Percentiles rank a stretch among this genome's conserved stretches.
These are phyloP conservation scores for Paracanthobrama guichenoti DNA, from an alignment of 2,113 vertebrate genomes.

Conservation along the genomic window DNA sequence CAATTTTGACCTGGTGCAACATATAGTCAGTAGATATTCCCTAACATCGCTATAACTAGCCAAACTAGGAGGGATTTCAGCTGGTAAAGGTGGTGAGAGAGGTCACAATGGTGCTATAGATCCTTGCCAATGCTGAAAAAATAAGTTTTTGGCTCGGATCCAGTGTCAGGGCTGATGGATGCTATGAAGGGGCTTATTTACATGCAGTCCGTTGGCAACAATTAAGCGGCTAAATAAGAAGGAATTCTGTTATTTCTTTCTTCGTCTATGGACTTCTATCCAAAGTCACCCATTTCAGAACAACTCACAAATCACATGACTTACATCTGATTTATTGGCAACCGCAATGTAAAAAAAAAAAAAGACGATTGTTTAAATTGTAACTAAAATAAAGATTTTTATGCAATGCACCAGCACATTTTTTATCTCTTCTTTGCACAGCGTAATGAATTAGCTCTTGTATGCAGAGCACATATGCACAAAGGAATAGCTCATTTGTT, in stretches of 20 bases:
- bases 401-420: too few species aligned
- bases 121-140: slow-evolving; percentile 75
- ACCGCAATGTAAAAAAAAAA: neutral
- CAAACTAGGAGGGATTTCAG: slow-evolving; percentile 43
- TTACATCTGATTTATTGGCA: neutral
- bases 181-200: slow-evolving; percentile 72
- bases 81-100: slow-evolving; percentile 55
- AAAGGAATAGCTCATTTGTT: too few species aligned
- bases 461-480: too few species aligned
- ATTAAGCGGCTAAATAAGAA: slow-evolving; percentile 71
- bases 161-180: slow-evolving; percentile 77
- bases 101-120: slow-evolving; percentile 58
- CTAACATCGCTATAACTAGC: slow-evolving; percentile 42
- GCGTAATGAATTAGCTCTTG: too few species aligned
- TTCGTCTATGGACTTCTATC: too few species aligned
- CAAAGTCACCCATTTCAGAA: neutral
- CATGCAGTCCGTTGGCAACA: slow-evolving; percentile 74
- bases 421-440: too few species aligned
- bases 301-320: neutral
- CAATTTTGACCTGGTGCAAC: neutral
- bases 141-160: slow-evolving; percentile 77
- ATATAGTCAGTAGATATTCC: neutral
- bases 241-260: slow-evolving; percentile 58
- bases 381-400: too few species aligned
- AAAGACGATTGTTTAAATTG: too few species aligned